Conservation (phyloP, 2,797 vertebrate genomes). For the Hemibagrus guttatus region DNA sequence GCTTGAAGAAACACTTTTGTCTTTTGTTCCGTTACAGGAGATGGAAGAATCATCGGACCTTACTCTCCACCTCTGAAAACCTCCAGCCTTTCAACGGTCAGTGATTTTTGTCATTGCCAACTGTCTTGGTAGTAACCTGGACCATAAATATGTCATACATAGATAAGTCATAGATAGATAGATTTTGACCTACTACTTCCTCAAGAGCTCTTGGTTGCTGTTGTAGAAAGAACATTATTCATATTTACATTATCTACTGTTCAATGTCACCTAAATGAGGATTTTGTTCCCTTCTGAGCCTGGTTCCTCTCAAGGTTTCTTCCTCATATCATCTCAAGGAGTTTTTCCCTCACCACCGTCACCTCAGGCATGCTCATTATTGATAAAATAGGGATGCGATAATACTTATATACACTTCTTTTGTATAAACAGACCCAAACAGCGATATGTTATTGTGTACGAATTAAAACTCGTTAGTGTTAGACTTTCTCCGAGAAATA, state of each 20-base stretch:
- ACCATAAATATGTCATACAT: not conserved
- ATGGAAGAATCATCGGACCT: slow-evolving; percentile 7
- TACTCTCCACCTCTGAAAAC: not conserved
- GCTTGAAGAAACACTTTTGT: not conserved
- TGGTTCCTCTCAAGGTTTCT: no score
- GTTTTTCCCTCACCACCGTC: no score
- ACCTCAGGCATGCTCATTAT: no score
- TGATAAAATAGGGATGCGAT: no score
- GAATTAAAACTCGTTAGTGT: not conserved
- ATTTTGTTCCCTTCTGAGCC: no score
- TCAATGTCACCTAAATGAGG: no score
- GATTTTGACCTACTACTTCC: no score
- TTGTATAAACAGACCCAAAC: not conserved
- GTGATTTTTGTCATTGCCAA: not conserved
- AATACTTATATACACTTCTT: not conserved
- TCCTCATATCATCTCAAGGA: no score
- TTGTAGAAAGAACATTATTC: no score
- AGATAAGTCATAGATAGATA: not conserved
- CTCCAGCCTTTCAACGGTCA: slow-evolving; percentile 30
- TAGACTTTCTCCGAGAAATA: not conserved
- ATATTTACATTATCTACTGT: no score
- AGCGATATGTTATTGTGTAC: not conserved
- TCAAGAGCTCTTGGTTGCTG: no score
- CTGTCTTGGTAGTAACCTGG: not conserved
- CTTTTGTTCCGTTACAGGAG: not conserved